A percentile compares a stretch with the other conserved stretches of the same genome.
Conservation (phyloP, 2,797 vertebrate species). For the Sebastes jordani region DNA sequence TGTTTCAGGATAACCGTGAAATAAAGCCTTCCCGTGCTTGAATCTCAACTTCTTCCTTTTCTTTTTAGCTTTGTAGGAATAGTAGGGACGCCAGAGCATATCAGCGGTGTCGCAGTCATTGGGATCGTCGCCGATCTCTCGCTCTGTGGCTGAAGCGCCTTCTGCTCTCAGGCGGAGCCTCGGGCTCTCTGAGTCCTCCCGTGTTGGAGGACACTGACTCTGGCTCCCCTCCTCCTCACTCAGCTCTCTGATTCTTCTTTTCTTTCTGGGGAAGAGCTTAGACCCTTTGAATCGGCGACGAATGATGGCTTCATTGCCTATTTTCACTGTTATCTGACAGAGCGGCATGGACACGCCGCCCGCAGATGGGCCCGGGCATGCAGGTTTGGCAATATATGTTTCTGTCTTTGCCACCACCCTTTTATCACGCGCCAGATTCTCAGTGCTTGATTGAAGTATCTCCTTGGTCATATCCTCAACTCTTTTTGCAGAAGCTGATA, state of each 20-base stretch:
- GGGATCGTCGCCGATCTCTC: conserved; percentile 86
- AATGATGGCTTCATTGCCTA: conserved; percentile 96
- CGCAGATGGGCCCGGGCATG: conserved; percentile 92
- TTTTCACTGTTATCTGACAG: conserved; percentile 99
- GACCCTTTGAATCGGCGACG: conserved; percentile 94
- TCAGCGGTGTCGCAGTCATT: conserved; percentile 94
- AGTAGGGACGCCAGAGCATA: conserved; percentile 97
- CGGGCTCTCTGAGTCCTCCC: conserved; percentile 69
- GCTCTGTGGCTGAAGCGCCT: conserved; percentile 46
- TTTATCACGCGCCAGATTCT: conserved; percentile 77
- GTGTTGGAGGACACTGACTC: conserved; percentile 68
- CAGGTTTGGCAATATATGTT: conserved; percentile 97
- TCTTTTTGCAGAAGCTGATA: conserved; percentile 82
- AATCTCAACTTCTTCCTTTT: conserved; percentile 89
- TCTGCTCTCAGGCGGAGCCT: conserved; percentile 76
- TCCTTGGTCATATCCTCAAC: conserved; percentile 85
- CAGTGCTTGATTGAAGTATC: conserved; percentile 69
- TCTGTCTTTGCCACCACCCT: conserved; percentile 87
- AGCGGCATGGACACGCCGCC: conserved; percentile 90
- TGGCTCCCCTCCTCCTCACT: conserved; percentile 68
- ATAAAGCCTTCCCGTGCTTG: conserved; percentile 84
- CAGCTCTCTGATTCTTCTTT: conserved; percentile 69
- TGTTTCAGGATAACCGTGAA: conserved; percentile 59
- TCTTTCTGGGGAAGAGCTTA: conserved; percentile 90
- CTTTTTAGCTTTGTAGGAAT: conserved; percentile 98